These are phyloP conservation scores for Byasa hedistus DNA, from an alignment of 2,888 invertebrate species.

Conservation along the genomic window DNA sequence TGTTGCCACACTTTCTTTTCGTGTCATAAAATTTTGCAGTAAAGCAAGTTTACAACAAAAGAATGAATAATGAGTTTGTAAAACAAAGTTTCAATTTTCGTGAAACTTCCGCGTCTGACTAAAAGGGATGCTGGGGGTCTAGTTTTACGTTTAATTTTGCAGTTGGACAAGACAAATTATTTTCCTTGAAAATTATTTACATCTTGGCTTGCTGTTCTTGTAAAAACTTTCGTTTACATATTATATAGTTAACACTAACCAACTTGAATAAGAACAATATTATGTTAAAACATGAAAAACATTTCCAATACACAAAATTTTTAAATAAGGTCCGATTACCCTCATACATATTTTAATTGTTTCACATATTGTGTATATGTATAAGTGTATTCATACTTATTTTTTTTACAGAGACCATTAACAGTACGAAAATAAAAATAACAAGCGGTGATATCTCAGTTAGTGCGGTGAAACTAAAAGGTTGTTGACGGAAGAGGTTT, in stretches of 20 bases:
- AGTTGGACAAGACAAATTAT: slow-evolving; percentile 30
- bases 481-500: no score
- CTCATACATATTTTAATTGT: no score
- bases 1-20: slow-evolving; percentile 69
- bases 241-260: not conserved
- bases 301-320: no score
- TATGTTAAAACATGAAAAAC: no score
- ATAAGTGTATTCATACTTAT: no score
- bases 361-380: no score
- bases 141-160: slow-evolving; percentile 59
- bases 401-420: no score
- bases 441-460: no score
- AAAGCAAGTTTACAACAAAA: slow-evolving; percentile 68
- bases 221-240: not conserved
- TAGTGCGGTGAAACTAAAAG: no score
- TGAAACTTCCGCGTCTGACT: slow-evolving; percentile 60
- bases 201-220: not conserved
- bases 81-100: slow-evolving; percentile 74
- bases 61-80: slow-evolving; percentile 74
- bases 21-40: slow-evolving; percentile 71
- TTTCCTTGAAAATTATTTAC: slow-evolving; percentile 20
- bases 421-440: no score
- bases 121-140: slow-evolving; percentile 58
- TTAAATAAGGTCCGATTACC: no score
- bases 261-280: not conserved